Evolutionary conservation across 2,797 vertebrate species (phyloP).

Genomic region (Cryptoprocta ferox): DNA sequence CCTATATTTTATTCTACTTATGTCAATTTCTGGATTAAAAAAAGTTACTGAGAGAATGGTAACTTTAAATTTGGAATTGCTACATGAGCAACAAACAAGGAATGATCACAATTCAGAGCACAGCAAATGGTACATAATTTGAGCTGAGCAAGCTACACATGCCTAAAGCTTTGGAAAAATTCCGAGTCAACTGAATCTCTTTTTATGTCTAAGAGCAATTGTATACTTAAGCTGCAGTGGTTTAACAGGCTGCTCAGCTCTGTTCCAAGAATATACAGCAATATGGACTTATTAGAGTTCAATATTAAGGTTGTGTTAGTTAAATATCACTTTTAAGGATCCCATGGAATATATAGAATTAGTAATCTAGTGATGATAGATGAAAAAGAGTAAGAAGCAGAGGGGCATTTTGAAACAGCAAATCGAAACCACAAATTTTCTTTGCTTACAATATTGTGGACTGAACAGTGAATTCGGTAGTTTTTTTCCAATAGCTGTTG

Average conservation of each 20-base stretch:
- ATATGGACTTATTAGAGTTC: background rate
- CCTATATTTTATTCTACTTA: background rate
- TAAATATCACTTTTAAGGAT: background rate
- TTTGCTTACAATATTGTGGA: constrained; percentile 93
- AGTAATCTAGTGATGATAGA: background rate
- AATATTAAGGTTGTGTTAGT: background rate
- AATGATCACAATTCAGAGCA: background rate
- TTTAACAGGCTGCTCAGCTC: background rate
- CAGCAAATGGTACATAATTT: background rate
- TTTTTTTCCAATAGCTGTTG: constrained; percentile 97
- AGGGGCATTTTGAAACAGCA: constrained; percentile 12
- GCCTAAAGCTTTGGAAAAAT: background rate
- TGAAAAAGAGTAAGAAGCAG: background rate
- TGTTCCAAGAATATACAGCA: background rate
- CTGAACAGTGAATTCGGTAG: constrained; percentile 97
- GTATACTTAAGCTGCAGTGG: background rate
- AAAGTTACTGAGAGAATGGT: background rate
- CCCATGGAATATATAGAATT: background rate
- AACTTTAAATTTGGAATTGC: constrained; percentile 41
- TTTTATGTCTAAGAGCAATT: background rate
- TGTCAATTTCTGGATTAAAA: constrained; percentile 16
- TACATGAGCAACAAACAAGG: background rate
- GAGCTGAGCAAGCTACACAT: background rate
- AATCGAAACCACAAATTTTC: background rate
- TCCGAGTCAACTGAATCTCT: background rate